phyloP scores from a whole-genome alignment of 1,140 invertebrate genomes.

The Nasonia vitripennis region DNA sequence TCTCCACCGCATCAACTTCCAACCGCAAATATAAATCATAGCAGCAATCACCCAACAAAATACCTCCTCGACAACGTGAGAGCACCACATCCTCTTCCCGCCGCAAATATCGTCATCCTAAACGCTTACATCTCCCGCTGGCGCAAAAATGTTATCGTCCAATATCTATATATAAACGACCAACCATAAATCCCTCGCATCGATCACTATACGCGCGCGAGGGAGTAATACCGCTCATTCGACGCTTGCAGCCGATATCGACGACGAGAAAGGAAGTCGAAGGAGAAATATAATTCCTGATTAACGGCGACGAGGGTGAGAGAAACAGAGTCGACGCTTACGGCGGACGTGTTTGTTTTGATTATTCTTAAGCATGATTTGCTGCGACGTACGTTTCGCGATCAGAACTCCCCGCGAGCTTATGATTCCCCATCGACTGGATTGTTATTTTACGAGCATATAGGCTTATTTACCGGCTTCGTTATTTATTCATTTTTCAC shows the following conservation, averaged over 20 bases:
- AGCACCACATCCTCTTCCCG: neutral
- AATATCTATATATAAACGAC: slow-evolving; percentile 33
- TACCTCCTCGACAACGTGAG: neutral
- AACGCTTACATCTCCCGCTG: neutral
- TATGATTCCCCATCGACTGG: neutral
- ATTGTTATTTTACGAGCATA: neutral
- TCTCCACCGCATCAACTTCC: neutral
- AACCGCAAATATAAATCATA: neutral
- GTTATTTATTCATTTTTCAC: too few species aligned
- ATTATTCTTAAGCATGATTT: slow-evolving; percentile 33
- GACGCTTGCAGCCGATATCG: neutral
- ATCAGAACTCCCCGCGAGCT: neutral
- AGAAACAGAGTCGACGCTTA: slow-evolving; percentile 1
- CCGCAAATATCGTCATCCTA: neutral
- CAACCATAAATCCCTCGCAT: slow-evolving; percentile 17
- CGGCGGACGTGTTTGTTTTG: neutral
- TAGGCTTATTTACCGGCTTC: too few species aligned
- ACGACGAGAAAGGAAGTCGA: neutral
- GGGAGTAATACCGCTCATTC: slow-evolving; percentile 26
- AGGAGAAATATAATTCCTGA: slow-evolving; percentile 61
- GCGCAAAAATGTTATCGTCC: slow-evolving; percentile 24
- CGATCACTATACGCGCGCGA: neutral
- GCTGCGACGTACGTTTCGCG: neutral
- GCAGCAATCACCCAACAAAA: neutral
- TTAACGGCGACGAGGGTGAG: slow-evolving; percentile 45